Conservation (phyloP, 2,888 invertebrate species). For the Oxytorus armatus region DNA sequence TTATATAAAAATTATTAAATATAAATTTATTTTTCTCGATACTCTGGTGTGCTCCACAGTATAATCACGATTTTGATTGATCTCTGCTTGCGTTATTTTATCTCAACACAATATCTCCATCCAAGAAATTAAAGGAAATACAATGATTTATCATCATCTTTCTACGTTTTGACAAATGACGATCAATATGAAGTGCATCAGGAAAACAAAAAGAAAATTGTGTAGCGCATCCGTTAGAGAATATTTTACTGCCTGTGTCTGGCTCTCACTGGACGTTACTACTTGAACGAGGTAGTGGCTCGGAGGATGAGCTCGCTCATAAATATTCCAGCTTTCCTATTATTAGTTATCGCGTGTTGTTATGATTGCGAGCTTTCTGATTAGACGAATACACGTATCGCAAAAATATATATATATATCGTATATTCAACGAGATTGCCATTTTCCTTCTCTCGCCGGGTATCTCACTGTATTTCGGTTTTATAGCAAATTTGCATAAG, state of each 20-base stretch:
- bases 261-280: conserved; percentile 13
- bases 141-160: not conserved
- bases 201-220: conserved; percentile 7
- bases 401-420: not conserved
- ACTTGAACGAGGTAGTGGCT: conserved; percentile 3
- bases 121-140: too few relatives aligned
- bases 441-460: not conserved
- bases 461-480: conserved; percentile 16
- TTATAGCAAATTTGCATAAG: conserved; percentile 46
- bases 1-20: too few relatives aligned
- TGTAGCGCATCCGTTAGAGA: not conserved
- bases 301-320: not conserved
- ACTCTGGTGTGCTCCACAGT: too few relatives aligned
- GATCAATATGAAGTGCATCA: not conserved
- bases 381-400: conserved; percentile 37
- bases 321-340: conserved; percentile 33
- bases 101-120: too few relatives aligned
- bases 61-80: too few relatives aligned
- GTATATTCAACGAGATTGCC: not conserved
- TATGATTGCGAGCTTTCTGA: conserved; percentile 41
- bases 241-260: not conserved
- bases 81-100: too few relatives aligned
- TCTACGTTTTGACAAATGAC: not conserved
- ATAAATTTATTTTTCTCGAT: too few relatives aligned
- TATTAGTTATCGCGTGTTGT: conserved; percentile 39